A percentile compares a stretch with the other conserved stretches of the same genome.
Evolutionary conservation across 1,140 invertebrate species (phyloP).

Genomic region (Drosophila sechellia): DNA sequence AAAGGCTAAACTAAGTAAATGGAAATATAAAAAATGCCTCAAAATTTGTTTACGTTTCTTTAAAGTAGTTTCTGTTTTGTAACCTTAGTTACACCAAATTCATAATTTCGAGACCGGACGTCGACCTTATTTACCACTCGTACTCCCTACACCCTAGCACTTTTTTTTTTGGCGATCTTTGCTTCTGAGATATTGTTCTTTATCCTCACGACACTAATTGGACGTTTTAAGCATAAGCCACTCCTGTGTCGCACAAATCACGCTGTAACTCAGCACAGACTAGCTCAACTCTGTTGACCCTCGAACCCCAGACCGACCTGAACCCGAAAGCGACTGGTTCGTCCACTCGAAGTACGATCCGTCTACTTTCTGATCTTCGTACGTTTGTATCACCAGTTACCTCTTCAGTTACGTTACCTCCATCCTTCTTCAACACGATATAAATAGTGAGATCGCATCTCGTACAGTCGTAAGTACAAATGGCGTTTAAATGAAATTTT

Average conservation of each 20-base stretch:
- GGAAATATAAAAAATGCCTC: neutral
- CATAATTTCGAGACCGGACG: neutral
- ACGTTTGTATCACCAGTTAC: slow-evolving; percentile 46
- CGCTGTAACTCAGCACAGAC: slow-evolving; percentile 18
- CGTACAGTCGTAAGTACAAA: slow-evolving; percentile 83
- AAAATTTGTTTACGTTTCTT: neutral
- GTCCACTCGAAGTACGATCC: slow-evolving; percentile 31
- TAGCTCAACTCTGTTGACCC: slow-evolving; percentile 8
- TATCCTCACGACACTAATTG: slow-evolving; percentile 17
- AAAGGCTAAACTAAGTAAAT: neutral
- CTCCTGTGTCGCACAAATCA: slow-evolving; percentile 34
- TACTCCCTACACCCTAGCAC: neutral
- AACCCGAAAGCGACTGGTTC: slow-evolving; percentile 26
- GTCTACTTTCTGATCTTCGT: slow-evolving; percentile 40
- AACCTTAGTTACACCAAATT: neutral
- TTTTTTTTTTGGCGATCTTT: neutral
- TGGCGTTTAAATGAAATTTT: slow-evolving; percentile 84
- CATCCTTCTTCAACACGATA: slow-evolving; percentile 65
- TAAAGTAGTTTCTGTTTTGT: slow-evolving; percentile 3
- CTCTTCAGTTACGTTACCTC: slow-evolving; percentile 50
- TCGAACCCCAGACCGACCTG: slow-evolving; percentile 9
- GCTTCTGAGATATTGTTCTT: neutral
- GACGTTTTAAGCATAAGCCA: slow-evolving; percentile 11
- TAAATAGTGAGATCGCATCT: slow-evolving; percentile 54
- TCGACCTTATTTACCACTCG: neutral